Evolutionary conservation across 1,140 invertebrate genomes (phyloP), one percentile per base, ranked within the genome.

Genomic region (Triops cancriformis): DNA sequence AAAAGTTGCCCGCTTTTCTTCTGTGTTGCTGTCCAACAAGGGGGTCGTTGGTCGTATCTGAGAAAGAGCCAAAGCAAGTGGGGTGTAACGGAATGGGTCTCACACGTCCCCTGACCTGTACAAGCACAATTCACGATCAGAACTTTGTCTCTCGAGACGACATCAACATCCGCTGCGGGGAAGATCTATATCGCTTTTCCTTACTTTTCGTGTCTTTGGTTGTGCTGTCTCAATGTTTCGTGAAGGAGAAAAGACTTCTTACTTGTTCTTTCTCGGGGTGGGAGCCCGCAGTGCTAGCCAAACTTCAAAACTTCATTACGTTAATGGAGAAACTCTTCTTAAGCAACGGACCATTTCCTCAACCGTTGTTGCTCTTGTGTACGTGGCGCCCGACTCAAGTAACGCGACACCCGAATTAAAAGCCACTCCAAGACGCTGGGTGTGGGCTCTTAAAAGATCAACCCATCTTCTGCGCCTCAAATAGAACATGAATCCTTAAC

Each of bases 81-180:
- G 51, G 51, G 51, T 64, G 51, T 18, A 64, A 64, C 51, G 51
- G 51, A 64, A 64, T 64, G 51, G 51, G 18, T 23, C 51, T 64
- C 51, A 64, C 51, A 64, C 23, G 51, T 64, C 51, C n/a, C 51
- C 51, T 64, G 51, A 64, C 51, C 51, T 64, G 51, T 64, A 64
- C 51, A 23, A 64, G 51, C 23, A 64, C 51, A 23, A 64, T 64
- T 64, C 51, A 64, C 51, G 51, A 64, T 64, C 51, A 64, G 51
- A 64, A 64, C 51, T 64, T 64, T 64, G 51, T 64, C 51, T 64
- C 51, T 23, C 51, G 51, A 64, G 51, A 64, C 51, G 51, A 64
- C 51, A 64, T 64, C 51, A 64, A 64, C 51, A 64, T 64, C 51
- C 51, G 51, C 51, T n/a, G 51, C 51, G 51, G 51, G 43, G 51